phyloP scores from a whole-genome alignment of 2,113 vertebrate species.

The Urocynchramus pylzowi region DNA sequence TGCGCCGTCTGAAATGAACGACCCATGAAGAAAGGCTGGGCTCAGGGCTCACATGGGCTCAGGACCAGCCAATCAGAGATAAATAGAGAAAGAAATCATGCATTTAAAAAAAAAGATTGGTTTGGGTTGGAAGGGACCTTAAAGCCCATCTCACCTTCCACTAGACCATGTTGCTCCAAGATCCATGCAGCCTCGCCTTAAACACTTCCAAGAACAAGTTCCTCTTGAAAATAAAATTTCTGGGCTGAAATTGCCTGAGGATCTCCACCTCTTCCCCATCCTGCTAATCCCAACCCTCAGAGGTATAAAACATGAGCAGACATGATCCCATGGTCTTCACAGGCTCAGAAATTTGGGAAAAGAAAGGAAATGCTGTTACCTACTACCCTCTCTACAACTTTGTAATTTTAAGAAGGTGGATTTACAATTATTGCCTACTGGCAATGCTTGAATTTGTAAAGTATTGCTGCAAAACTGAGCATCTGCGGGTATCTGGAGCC shows the following conservation, averaged over 20 bases:
- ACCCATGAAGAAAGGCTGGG: neutral
- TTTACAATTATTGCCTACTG: neutral
- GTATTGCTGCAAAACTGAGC: neutral
- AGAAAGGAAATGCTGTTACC: neutral
- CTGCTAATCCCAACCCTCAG: neutral
- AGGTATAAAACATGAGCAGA: neutral
- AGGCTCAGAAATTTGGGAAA: neutral
- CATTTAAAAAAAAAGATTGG: neutral
- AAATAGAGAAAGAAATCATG: neutral
- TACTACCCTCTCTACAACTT: neutral
- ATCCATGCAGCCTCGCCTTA: neutral
- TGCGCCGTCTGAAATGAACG: rapidly evolving
- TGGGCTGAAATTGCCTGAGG: neutral
- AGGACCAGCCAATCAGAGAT: neutral
- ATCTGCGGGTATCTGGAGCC: neutral
- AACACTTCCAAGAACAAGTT: neutral
- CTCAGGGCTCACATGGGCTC: rapidly evolving
- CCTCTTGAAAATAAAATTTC: neutral
- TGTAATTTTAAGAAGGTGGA: neutral
- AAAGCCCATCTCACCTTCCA: neutral
- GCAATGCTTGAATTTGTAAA: neutral
- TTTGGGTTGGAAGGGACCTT: neutral
- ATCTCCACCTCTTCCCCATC: neutral
- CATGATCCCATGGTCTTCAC: neutral
- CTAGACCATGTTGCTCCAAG: neutral